phyloP scores from a whole-genome alignment of 2,888 invertebrate genomes.

The Protophormia terraenovae region DNA sequence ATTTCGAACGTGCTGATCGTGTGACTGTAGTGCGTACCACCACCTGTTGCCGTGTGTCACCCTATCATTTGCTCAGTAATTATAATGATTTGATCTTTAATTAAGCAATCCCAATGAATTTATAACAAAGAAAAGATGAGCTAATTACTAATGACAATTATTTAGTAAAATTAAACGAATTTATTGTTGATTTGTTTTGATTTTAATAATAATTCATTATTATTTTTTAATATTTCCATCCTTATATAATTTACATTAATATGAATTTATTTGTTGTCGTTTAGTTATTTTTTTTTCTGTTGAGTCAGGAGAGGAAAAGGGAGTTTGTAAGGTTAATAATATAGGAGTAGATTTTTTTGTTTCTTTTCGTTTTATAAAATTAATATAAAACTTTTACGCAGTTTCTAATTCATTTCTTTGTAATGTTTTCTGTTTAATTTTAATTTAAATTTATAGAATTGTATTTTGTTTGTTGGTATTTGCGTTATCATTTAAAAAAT shows the following conservation, averaged over 20 bases:
- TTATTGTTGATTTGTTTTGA: slow-evolving; percentile 55
- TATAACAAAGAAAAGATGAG: neutral
- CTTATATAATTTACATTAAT: slow-evolving; percentile 62
- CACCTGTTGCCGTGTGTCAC: slow-evolving; percentile 96
- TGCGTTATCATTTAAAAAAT: slow-evolving; percentile 40
- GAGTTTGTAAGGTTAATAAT: neutral
- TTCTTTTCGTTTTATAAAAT: slow-evolving; percentile 27
- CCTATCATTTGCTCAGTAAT: slow-evolving; percentile 94
- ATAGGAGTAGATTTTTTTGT: neutral
- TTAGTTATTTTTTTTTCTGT: slow-evolving; percentile 63
- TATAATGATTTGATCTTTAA: slow-evolving; percentile 98
- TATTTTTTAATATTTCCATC: slow-evolving; percentile 49
- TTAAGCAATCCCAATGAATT: slow-evolving; percentile 81
- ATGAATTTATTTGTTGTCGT: slow-evolving; percentile 65
- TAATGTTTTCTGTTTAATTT: neutral
- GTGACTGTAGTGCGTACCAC: slow-evolving; percentile 97
- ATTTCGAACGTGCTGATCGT: slow-evolving; percentile 99
- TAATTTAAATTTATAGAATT: neutral
- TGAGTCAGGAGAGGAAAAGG: neutral
- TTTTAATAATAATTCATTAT: slow-evolving; percentile 61
- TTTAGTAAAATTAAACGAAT: slow-evolving; percentile 70
- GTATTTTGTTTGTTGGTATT: slow-evolving; percentile 37
- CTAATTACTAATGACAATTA: neutral
- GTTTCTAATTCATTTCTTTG: neutral
- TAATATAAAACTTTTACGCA: slow-evolving; percentile 12